Evolutionary conservation across 2,888 invertebrate species (phyloP).

Genomic region (Scrobipalpa atriplicella): DNA sequence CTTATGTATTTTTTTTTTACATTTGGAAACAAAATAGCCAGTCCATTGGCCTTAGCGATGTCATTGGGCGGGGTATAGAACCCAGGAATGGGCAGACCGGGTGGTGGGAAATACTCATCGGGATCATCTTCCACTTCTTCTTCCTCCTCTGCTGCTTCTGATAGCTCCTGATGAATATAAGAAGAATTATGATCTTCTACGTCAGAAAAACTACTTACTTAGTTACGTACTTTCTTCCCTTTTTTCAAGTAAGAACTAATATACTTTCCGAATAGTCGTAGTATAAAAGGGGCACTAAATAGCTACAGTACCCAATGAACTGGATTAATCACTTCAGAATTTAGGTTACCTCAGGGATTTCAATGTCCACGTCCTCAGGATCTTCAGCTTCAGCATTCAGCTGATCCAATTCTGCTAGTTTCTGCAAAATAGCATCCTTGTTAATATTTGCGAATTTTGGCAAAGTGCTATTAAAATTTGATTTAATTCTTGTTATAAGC

Average conservation of each 20-base stretch:
- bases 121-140: conserved; percentile 55
- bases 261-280: too few relatives aligned
- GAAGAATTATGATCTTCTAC: not conserved
- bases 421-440: conserved; percentile 43
- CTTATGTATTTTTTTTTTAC: too few relatives aligned
- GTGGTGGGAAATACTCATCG: conserved; percentile 67
- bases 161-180: conserved; percentile 46
- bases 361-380: conserved; percentile 50
- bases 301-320: too few relatives aligned
- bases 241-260: too few relatives aligned
- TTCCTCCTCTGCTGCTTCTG: conserved; percentile 53
- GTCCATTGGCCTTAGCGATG: conserved; percentile 68
- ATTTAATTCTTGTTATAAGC: too few relatives aligned
- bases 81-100: conserved; percentile 66
- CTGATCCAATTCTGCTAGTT: conserved; percentile 55
- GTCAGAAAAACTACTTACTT: too few relatives aligned
- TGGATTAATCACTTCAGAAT: too few relatives aligned
- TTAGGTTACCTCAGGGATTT: conserved; percentile 60
- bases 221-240: too few relatives aligned
- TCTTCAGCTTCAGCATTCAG: conserved; percentile 50
- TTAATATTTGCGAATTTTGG: not conserved
- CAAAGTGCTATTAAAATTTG: too few relatives aligned
- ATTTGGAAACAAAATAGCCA: conserved; percentile 69
- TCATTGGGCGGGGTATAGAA: conserved; percentile 73
- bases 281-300: too few relatives aligned